Evolutionary conservation across 1,140 invertebrate genomes (phyloP).

Genomic region (Diploscapter pachys): DNA sequence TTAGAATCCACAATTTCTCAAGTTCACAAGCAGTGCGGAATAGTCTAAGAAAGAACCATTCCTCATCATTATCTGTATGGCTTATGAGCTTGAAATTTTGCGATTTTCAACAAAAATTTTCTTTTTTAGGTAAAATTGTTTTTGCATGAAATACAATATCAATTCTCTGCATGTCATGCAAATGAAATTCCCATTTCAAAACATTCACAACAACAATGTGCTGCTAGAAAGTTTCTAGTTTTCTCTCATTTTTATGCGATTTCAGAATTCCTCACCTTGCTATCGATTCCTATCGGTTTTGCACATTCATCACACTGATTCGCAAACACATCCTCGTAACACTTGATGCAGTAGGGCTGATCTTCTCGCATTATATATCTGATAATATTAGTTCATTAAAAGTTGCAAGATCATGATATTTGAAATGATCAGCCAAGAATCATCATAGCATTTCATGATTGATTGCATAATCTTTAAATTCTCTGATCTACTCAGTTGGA

Average conservation of each 20-base stretch:
- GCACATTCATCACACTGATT: slow-evolving; percentile 97
- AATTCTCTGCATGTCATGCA: no score
- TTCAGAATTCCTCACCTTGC: slow-evolving; percentile 74
- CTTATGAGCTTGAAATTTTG: not conserved
- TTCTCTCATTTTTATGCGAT: not conserved
- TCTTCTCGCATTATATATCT: slow-evolving; percentile 91
- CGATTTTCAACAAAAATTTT: no score
- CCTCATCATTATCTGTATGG: not conserved
- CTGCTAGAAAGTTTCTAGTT: no score
- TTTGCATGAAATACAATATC: no score
- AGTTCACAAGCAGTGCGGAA: not conserved
- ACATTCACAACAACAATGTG: no score
- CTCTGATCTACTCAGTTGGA: not conserved
- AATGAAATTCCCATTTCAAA: no score
- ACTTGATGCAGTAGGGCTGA: slow-evolving; percentile 98
- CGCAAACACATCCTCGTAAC: slow-evolving; percentile 96
- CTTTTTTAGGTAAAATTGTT: no score
- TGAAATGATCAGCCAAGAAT: not conserved
- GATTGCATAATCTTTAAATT: not conserved
- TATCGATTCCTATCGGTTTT: slow-evolving; percentile 97
- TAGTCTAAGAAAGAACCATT: not conserved
- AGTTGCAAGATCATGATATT: no score
- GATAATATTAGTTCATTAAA: not conserved
- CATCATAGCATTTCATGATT: slow-evolving; percentile 1
- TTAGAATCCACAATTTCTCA: not conserved